These are phyloP conservation scores for Macrotus californicus DNA, from an alignment of 2,113 vertebrate species.

Conservation along the genomic window DNA sequence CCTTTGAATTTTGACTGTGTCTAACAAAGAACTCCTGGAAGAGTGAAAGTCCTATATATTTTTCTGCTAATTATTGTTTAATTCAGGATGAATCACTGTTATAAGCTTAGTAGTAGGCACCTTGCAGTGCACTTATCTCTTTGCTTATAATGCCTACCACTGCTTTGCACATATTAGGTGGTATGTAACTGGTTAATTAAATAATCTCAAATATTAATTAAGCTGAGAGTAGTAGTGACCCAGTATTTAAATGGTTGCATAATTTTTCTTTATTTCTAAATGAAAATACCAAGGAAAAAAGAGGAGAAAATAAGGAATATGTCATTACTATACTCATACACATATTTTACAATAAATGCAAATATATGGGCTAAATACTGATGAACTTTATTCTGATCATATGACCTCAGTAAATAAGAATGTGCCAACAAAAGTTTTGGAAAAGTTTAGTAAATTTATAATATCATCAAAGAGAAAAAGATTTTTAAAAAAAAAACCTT, in stretches of 20 bases:
- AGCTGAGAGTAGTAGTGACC: background rate
- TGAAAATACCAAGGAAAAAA: background rate
- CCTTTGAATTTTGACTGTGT: constrained; percentile 24
- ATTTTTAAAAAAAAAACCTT: background rate
- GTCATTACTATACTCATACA: background rate
- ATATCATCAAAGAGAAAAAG: background rate
- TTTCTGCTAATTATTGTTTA: constrained; percentile 7
- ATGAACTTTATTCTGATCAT: background rate
- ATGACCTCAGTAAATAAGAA: constrained; percentile 10
- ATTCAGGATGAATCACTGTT: background rate
- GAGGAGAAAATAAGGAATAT: background rate
- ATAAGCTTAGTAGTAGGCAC: background rate
- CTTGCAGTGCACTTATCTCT: background rate
- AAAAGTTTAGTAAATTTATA: constrained; percentile 39
- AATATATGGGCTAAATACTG: background rate
- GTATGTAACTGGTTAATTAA: background rate
- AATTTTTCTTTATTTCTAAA: constrained; percentile 36
- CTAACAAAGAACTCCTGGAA: background rate
- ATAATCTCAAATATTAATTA: constrained; percentile 35
- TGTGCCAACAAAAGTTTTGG: background rate
- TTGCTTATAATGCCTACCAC: background rate
- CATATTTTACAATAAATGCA: constrained; percentile 33
- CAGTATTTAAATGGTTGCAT: background rate
- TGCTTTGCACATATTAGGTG: background rate
- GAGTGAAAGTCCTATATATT: background rate